Conservation (phyloP, 2,113 vertebrate species). For the Malurus alboscapulatus region DNA sequence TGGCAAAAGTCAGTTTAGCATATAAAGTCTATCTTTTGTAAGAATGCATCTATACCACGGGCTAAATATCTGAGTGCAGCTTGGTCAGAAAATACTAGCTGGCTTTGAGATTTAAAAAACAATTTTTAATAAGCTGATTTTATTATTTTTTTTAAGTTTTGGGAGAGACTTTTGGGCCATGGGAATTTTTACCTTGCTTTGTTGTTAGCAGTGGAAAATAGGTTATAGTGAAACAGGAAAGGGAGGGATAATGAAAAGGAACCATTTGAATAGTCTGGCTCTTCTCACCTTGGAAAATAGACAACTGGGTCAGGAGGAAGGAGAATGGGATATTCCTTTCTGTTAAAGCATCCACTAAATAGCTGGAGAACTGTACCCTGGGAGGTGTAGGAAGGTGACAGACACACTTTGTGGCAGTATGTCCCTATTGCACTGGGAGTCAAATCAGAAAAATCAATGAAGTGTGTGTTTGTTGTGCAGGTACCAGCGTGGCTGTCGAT, state of each 20-base stretch:
- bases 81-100: neutral
- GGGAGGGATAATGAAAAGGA: slow-evolving; percentile 14
- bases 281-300: slow-evolving; percentile 15
- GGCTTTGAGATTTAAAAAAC: slow-evolving; percentile 11
- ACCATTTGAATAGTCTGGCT: slow-evolving; percentile 47
- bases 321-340: neutral
- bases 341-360: neutral
- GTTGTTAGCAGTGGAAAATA: slow-evolving; percentile 12
- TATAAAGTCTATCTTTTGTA: slow-evolving; percentile 40
- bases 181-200: slow-evolving; percentile 27
- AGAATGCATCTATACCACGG: slow-evolving; percentile 10
- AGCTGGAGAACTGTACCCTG: neutral
- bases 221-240: slow-evolving; percentile 18
- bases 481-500: slow-evolving; percentile 91
- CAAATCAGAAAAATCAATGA: neutral
- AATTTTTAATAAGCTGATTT: slow-evolving; percentile 2
- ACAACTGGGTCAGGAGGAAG: slow-evolving; percentile 20
- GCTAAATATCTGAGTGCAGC: neutral
- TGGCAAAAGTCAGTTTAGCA: slow-evolving; percentile 42
- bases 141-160: neutral
- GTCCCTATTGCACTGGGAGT: neutral
- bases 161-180: neutral
- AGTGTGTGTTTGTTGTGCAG: slow-evolving; percentile 60
- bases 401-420: neutral
- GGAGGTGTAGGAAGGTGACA: neutral